Evolutionary conservation across 1,140 invertebrate genomes (phyloP).

Genomic region (Venustaconcha ellipsiformis): DNA sequence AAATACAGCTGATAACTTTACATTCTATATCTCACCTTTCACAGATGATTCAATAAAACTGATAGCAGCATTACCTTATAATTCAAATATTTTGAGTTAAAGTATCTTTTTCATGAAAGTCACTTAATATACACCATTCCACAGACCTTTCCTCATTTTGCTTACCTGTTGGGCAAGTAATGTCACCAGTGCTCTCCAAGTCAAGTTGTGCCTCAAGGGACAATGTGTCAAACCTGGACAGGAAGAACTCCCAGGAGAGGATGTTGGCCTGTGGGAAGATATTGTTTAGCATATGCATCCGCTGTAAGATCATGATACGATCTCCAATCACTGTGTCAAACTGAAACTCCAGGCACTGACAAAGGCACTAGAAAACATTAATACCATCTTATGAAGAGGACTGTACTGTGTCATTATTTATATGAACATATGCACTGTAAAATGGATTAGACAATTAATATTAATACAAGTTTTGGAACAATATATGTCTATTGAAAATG

Average conservation of each 20-base stretch:
- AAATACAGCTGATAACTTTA: too few species aligned
- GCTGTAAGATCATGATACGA: slow-evolving; percentile 96
- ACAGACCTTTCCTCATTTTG: background rate
- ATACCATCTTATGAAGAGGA: background rate
- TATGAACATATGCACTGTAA: too few species aligned
- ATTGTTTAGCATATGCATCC: slow-evolving; percentile 94
- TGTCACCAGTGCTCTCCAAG: slow-evolving; percentile 63
- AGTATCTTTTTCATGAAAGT: too few species aligned
- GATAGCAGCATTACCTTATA: too few species aligned
- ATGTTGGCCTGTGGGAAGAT: slow-evolving; percentile 90
- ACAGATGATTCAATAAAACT: too few species aligned
- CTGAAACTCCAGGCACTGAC: slow-evolving; percentile 72
- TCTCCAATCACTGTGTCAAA: slow-evolving; percentile 90
- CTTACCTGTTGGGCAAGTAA: slow-evolving; percentile 82
- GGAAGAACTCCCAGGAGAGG: slow-evolving; percentile 97
- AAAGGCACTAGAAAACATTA: slow-evolving; percentile 66
- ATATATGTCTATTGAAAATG: too few species aligned
- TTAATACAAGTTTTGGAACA: too few species aligned
- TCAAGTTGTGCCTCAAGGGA: slow-evolving; percentile 83
- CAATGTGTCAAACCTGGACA: slow-evolving; percentile 95
- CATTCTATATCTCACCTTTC: too few species aligned
- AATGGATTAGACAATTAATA: too few species aligned
- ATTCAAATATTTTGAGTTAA: too few species aligned
- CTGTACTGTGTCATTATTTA: background rate
- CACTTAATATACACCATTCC: too few species aligned